Evolutionary conservation across 1,140 invertebrate species (phyloP), one percentile per base, ranked within the genome.

Genomic region (Drosophila sp.): DNA sequence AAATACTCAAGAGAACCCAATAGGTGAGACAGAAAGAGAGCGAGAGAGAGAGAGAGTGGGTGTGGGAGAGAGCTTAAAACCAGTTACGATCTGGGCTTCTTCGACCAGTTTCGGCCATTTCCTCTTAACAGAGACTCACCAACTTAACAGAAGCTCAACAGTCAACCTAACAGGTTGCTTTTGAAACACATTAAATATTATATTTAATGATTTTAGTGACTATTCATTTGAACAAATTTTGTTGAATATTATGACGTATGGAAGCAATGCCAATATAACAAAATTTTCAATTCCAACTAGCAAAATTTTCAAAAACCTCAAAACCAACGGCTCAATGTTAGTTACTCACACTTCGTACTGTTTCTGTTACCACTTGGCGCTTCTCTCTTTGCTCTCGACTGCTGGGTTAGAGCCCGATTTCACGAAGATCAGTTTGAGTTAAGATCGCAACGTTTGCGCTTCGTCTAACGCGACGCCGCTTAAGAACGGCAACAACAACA

Each of bases 351-450:
- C 35, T 38, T 38, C 35, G 11, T 38, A 8, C 17, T 38, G 10
- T 4, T 25, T 27, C 44, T 27, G 44, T 50, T 50, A 25, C 2
- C 0, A 17, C 7, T 50, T 50, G 3, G 25, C 2, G 35, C 35
- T 38, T 38, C 23, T 50, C 25, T 50, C 6, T 50, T 50, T 3
- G 0, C 40, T 41, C 40, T 11, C 11, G n/a, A n/a, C 40, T n/a
- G 1, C 1, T 1, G 8, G 7, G 44, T 50, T 38, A 4, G 35
- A 10, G 23, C 2, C 44, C 11, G 44, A 27, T 27, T 50, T 50
- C 23, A 50, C 66, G 71, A 56, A 56, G 76, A 74, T 80, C 84
- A 89, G 84, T 89, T 84, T 44, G 66, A 84, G 77, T 75, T 71
- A 66, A 89, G 76, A 89, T 66, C 77, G 74, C 70, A 60, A 65